phyloP scores from a whole-genome alignment of 2,888 invertebrate genomes.

The Melanargia galathea region DNA sequence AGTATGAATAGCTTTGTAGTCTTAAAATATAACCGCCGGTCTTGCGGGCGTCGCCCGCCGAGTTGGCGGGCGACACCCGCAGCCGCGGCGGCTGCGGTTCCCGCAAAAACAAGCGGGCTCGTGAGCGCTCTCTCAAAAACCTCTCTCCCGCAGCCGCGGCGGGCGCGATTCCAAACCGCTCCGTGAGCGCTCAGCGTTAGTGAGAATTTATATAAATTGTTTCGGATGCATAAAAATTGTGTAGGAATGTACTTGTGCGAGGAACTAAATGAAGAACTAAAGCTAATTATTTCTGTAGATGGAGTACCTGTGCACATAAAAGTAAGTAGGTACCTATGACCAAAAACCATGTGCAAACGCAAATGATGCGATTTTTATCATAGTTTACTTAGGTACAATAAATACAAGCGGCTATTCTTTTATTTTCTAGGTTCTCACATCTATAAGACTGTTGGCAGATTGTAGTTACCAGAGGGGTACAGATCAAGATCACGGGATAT shows the following conservation, averaged over 20 bases:
- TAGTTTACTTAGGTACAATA: no score
- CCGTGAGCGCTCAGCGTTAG: no score
- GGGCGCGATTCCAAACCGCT: no score
- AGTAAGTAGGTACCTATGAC: neutral
- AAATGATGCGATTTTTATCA: neutral
- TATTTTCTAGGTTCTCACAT: neutral
- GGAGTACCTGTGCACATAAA: neutral
- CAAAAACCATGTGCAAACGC: neutral
- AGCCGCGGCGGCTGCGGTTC: no score
- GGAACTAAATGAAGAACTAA: neutral
- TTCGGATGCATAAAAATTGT: neutral
- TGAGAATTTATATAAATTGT: no score
- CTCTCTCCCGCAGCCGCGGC: no score
- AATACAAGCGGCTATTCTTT: neutral
- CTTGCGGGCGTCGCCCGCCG: no score
- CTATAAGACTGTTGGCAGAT: neutral
- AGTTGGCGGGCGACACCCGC: no score
- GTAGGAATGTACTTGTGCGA: neutral
- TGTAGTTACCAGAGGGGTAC: constrained; percentile 1
- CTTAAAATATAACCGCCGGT: no score
- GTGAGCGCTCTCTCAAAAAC: no score
- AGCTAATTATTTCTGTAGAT: neutral
- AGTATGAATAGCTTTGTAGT: no score
- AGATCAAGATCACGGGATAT: constrained; percentile 1
- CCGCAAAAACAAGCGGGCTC: no score